Evolutionary conservation across 1,140 invertebrate species (phyloP), one percentile per base, ranked within the genome.

Genomic region (Philotrypesis tridentata): DNA sequence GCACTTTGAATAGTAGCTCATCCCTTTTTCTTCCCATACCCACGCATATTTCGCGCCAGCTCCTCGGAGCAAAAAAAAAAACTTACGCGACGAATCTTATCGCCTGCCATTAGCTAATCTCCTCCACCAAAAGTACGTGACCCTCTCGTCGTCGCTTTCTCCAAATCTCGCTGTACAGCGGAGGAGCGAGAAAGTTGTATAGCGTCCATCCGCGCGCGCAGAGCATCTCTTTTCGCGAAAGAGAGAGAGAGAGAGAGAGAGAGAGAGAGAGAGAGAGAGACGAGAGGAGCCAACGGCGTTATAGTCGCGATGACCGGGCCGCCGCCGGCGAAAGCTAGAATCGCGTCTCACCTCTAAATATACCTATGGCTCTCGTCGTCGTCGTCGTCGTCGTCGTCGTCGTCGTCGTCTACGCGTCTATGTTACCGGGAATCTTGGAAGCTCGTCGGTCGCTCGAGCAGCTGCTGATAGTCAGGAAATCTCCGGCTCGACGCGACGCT

Each of bases 391-490:
- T n/a, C n/a, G n/a, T n/a, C n/a, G n/a, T n/a, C n/a, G n/a, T n/a
- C n/a, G n/a, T n/a, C n/a, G n/a, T n/a, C n/a, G n/a, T n/a, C n/a
- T n/a, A n/a, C n/a, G n/a, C n/a, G n/a, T n/a, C n/a, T n/a, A n/a
- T n/a, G n/a, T n/a, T 55, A 55, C 48, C 48, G 17, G 21, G 21
- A 55, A 55, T 55, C 48, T 55, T 55, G 48, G 48, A 55, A 55
- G 48, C 33, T 37, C 9, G 9, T 55, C 2, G n/a, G 23, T n/a
- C n/a, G n/a, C n/a, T n/a, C 23, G 31, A 12, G 61, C n/a, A 40
- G 74, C 74, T 40, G 37, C 60, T 77, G 74, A 43, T 27, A 65
- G 12, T 14, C 14, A n/a, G 14, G n/a, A 55, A 48, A 31, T 78
- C 76, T 78, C 63, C 2, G 21, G 63, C 21, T n/a, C 29, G 37